These are phyloP conservation scores for Odontomachus brunneus DNA, from an alignment of 1,140 invertebrate genomes.

Conservation along the genomic window DNA sequence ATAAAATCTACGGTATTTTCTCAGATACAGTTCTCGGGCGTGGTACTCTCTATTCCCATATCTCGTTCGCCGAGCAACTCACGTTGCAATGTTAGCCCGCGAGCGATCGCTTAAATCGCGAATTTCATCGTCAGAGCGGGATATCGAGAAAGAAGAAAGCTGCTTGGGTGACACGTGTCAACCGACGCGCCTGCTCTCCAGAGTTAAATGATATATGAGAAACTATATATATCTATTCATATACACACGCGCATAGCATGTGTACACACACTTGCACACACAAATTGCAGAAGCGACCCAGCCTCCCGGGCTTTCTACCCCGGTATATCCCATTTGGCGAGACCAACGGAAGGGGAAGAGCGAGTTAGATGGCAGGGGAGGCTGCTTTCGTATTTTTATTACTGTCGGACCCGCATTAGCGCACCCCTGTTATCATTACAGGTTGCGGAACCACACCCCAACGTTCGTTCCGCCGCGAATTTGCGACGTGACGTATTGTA, in stretches of 20 bases:
- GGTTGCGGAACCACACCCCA: conserved; percentile 37
- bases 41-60: too few relatives aligned
- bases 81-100: too few relatives aligned
- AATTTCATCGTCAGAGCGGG: too few relatives aligned
- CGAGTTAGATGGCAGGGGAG: not conserved
- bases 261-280: too few relatives aligned
- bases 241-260: too few relatives aligned
- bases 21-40: too few relatives aligned
- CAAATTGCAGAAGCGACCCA: conserved; percentile 18
- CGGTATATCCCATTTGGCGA: conserved; percentile 52
- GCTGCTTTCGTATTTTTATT: conserved; percentile 64
- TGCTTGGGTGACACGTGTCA: too few relatives aligned
- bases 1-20: too few relatives aligned
- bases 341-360: conserved; percentile 47
- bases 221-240: not conserved
- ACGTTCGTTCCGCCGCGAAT: conserved; percentile 31
- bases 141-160: too few relatives aligned
- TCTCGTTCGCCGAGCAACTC: too few relatives aligned
- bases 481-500: conserved; percentile 33
- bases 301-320: conserved; percentile 11
- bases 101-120: too few relatives aligned
- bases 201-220: conserved; percentile 4
- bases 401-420: conserved; percentile 65
- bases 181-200: too few relatives aligned
- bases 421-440: conserved; percentile 67